Base-by-base conservation (phyloP, 2,113 vertebrate species). In the Lethenteron reissneri region DNA sequence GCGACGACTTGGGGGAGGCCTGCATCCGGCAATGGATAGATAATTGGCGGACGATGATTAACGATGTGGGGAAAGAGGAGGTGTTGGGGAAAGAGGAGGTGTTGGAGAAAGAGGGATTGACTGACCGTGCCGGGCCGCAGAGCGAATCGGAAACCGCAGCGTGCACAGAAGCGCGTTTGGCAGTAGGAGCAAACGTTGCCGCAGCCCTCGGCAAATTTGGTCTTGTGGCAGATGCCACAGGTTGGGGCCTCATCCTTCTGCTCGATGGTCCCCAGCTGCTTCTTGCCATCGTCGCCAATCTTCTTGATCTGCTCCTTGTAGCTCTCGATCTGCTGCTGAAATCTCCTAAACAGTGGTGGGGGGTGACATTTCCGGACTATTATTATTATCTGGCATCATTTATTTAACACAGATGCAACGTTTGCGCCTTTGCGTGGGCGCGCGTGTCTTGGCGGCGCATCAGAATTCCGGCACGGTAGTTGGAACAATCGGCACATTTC, bases 251-350 rank as follows among this genome's bases (percentile, higher is more conserved):
- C 94, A 19, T 97, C 94, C 80, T 91, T 96, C 81, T 86, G 89
- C 77, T 86, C 87, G 72, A 87, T 84, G 78, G 88, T 91, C 41
- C 41, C 41, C 41, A 41, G 41, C 79, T 89, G 89, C n/a, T 85
- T 89, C 19, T 86, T 85, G 0, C 88, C 86, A 79, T 97, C 92
- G 60, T 85, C 92, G 72, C 92, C 92, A 73, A 97, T 97, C 81
- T 92, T 92, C 74, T 84, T 86, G 78, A 97, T 90, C 83, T 97
- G 91, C 73, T 95, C 89, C 79, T 97, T 97, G 80, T 97, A 97
- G 84, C 89, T 97, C 83, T 97, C 91, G 78, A 97, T 97, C 80
- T 97, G 94, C 83, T 97, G 87, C 81, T 97, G 94, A 82, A 97
- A 82, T 76, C 88, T 89, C 83, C 94, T 97, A 82, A 41, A 41